A percentile compares a stretch with the other conserved stretches of the same genome.
phyloP scores from a whole-genome alignment of 2,113 vertebrate genomes.

The Cyphomyrus discorhynchus region DNA sequence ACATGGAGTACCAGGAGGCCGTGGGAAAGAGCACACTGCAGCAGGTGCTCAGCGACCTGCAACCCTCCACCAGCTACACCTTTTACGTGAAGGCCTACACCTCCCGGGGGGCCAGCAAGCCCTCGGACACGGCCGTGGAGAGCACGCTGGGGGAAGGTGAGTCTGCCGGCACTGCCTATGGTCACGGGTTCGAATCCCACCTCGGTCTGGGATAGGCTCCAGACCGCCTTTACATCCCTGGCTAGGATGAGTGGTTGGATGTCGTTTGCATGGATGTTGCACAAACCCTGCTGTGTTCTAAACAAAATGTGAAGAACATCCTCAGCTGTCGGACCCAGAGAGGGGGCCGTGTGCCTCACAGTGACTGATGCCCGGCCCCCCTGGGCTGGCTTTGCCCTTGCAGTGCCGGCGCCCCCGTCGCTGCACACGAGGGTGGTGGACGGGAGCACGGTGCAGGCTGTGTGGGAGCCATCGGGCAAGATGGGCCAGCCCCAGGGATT shows the following conservation, averaged over 20 bases:
- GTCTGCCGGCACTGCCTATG: conserved; percentile 17
- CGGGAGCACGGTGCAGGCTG: conserved; percentile 70
- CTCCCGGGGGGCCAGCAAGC: conserved; percentile 85
- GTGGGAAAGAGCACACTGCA: conserved; percentile 90
- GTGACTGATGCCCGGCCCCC: not conserved
- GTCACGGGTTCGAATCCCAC: not conserved
- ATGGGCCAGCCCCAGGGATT: conserved; percentile 83
- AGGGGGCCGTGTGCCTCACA: not conserved
- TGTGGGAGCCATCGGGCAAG: conserved; percentile 83
- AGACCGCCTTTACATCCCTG: not conserved
- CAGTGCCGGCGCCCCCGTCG: conserved; percentile 81
- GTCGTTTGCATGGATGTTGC: not conserved
- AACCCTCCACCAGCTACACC: conserved; percentile 88
- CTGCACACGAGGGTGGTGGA: conserved; percentile 80
- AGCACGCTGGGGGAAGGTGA: conserved; percentile 91
- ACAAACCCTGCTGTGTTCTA: not conserved
- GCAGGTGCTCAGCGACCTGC: conserved; percentile 84
- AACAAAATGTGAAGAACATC: not conserved
- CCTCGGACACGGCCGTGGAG: conserved; percentile 69
- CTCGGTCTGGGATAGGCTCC: conserved; percentile 17
- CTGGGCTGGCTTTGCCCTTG: conserved; percentile 31
- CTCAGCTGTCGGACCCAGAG: not conserved
- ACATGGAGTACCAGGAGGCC: conserved; percentile 95
- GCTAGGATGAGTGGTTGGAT: not conserved
- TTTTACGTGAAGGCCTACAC: conserved; percentile 98